These are phyloP conservation scores for Sesamia nonagrioides DNA, from an alignment of 1,140 invertebrate genomes.

Conservation along the genomic window DNA sequence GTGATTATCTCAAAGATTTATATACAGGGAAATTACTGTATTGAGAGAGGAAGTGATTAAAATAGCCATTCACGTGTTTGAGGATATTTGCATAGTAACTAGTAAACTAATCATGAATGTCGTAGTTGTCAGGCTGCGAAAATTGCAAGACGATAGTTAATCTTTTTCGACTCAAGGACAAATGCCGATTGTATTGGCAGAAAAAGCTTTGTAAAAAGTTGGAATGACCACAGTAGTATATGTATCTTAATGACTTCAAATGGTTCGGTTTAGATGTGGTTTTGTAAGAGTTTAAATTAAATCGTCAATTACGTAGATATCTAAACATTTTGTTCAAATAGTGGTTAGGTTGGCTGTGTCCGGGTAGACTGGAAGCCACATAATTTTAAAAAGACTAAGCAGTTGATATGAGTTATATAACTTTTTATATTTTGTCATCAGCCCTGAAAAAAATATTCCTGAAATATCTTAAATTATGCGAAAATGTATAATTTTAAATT, in stretches of 20 bases:
- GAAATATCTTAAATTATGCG: no score
- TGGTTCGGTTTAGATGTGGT: background rate
- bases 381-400: no score
- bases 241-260: background rate
- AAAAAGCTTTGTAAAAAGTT: background rate
- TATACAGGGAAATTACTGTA: constrained; percentile 12
- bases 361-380: no score
- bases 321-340: no score
- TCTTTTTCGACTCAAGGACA: constrained; percentile 10
- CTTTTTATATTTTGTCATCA: no score
- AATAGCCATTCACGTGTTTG: background rate
- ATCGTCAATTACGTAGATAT: no score
- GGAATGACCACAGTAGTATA: background rate
- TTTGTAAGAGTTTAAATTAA: no score
- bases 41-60: background rate
- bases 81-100: background rate
- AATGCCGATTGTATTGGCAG: background rate
- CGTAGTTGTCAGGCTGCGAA: background rate
- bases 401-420: no score
- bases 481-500: no score
- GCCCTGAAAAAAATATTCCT: no score
- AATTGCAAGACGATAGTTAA: background rate
- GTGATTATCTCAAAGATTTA: background rate
- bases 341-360: no score
- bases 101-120: constrained; percentile 8